Base-by-base conservation (phyloP, 2,113 vertebrate species). In the Rafetus swinhoei region DNA sequence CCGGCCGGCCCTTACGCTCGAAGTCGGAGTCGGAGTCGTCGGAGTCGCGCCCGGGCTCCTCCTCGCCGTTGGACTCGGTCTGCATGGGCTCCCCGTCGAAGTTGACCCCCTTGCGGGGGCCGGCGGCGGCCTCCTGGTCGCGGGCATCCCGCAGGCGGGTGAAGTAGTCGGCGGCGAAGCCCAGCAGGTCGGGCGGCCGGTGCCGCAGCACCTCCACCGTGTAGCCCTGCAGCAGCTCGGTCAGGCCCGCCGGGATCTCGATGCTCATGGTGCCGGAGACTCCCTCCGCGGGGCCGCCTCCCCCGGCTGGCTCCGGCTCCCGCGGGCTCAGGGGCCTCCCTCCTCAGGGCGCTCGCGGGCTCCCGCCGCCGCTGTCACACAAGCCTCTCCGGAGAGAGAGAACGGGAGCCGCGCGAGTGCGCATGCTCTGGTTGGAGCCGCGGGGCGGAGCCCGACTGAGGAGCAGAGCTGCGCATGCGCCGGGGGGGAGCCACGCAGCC, bases 151-250 rank as follows among this genome's bases (percentile, higher is more conserved):
- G 97, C 97, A 99, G 98, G 93, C 99, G 98, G 89, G 98, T 98
- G 98, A 99, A 99, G 96, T 99, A 99, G 39, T 99, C 98, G 90
- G 99, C 98, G n/a, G 99, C 99, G 97, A 99, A 99, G 84, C 99
- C 98, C 95, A 99, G 98, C 89, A 99, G 98, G 97, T 99, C 99
- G 45, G 99, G 97, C 89, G 99, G 99, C 96, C 98, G 98, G 96
- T 98, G 98, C 97, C 99, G 98, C 95, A 99, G 98, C 93, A 99
- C 99, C 97, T 99, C 99, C 97, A 99, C 99, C 21, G 99, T 99
- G 97, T 99, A 99, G 93, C 99, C 99, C 98, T 99, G 99, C 97
- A 99, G 98, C 97, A 99, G 98, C 97, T 99, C 99, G 79, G 99
- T 99, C 97, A 99, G 98, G 93, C 99, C 99, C 93, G 98, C 98